A percentile compares a stretch with the other conserved stretches of the same genome.
Evolutionary conservation across 2,797 vertebrate genomes (phyloP).

Genomic region (Manis crassicaudata): DNA sequence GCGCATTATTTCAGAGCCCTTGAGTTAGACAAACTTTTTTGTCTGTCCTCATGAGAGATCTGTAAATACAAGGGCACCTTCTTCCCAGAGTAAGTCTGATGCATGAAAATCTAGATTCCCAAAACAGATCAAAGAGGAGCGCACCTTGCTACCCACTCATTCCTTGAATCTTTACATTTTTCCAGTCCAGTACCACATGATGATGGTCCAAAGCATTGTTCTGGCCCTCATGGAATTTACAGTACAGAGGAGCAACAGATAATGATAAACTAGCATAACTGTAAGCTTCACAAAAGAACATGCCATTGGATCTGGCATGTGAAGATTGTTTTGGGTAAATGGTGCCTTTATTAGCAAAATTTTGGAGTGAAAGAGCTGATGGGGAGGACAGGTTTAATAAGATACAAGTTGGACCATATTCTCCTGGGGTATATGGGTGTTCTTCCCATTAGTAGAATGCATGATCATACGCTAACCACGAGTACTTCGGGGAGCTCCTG

Average conservation of each 20-base stretch:
- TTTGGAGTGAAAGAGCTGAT: neutral
- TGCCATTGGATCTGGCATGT: neutral
- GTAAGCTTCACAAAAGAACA: neutral
- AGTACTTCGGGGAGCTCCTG: neutral
- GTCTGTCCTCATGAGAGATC: neutral
- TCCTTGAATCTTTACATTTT: neutral
- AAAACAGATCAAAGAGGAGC: neutral
- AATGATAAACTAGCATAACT: neutral
- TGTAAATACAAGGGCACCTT: neutral
- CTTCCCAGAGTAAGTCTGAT: neutral
- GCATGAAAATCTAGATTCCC: neutral
- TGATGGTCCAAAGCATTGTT: neutral
- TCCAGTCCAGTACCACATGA: neutral
- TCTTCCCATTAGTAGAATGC: neutral
- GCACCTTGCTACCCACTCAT: neutral
- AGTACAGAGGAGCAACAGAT: neutral
- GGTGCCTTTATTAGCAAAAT: neutral
- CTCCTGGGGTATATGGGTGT: neutral
- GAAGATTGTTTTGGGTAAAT: neutral
- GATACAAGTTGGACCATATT: neutral
- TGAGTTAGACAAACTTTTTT: neutral
- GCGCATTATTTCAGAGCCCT: neutral
- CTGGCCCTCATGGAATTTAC: neutral
- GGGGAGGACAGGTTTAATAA: neutral
- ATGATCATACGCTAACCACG: neutral